Evolutionary conservation across 2,888 invertebrate species (phyloP), one percentile per base, ranked within the genome.

Genomic region (Drosophila mercatorum): DNA sequence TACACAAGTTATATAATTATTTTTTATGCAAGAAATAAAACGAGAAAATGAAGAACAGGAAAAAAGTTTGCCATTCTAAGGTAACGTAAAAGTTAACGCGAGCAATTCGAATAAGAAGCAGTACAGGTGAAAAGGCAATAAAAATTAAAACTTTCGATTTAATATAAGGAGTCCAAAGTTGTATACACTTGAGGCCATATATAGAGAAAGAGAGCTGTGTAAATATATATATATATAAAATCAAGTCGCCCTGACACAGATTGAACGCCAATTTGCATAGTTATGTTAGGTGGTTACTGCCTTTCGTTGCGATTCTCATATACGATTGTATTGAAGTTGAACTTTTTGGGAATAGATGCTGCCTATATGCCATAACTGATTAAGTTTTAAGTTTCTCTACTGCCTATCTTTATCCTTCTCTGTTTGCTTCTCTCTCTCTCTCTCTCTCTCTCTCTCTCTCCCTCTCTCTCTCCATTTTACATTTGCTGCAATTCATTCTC

Each of bases 1-100:
- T 51, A 56, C 43, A 55, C 70, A 58, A 56, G 17, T 34, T 66
- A 66, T 51, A 58, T 58, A 68, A 58, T 68, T 68, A 52, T 69
- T 22, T 55, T 52, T 44, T 34, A 46, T 36, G 56, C 26, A 14
- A 26, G 7, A 14, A 43, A 58, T 44, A 28, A 11, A 55, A 41
- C 34, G 11, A n/a, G 7, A 14, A 14, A 12, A 6, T 22, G 12
- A 36, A 52, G 22, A 38, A n/a, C 51, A 26, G 12, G 34, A 47
- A 40, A 31, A 41, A 41, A 12, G 38, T 36, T 28, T n/a, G 31
- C 10, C 47, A 31, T 14, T 28, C 46, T 1, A 44, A 44, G 3
- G 14, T 12, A 28, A 11, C 44, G 44, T 1, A 38, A 52, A 66
- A 65, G 52, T 66, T 40, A 8, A 2, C 12, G 1, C 12, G 1